Evolutionary conservation across 2,888 invertebrate genomes (phyloP).

Genomic region (Clunio marinus): DNA sequence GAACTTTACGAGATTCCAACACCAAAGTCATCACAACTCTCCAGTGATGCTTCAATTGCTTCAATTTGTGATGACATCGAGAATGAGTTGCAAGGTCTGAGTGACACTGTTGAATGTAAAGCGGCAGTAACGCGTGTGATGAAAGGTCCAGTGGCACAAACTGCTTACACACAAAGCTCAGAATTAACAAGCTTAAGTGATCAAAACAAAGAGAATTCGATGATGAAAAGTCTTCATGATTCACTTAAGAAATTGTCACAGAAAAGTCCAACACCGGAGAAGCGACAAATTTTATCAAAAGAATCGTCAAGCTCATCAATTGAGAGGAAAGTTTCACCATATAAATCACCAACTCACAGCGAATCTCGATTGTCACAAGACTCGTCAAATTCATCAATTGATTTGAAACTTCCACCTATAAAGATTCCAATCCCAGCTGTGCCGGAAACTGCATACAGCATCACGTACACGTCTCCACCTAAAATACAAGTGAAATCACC

Average conservation of each 20-base stretch:
- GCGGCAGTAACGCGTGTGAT: conserved; percentile 69
- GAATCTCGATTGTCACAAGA: conserved; percentile 33
- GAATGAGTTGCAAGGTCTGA: conserved; percentile 13
- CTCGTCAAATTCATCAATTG: conserved; percentile 36
- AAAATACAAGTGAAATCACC: conserved; percentile 36
- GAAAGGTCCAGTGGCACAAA: conserved; percentile 68
- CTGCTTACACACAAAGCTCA: conserved; percentile 58
- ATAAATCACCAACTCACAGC: not conserved
- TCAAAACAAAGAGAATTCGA: conserved; percentile 28
- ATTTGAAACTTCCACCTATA: conserved; percentile 19
- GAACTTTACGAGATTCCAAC: conserved; percentile 5
- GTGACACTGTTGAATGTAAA: conserved; percentile 53
- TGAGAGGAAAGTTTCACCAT: conserved; percentile 10
- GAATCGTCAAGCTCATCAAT: conserved; percentile 35
- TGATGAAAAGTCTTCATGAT: conserved; percentile 27
- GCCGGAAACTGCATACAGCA: conserved; percentile 32
- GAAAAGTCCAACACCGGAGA: conserved; percentile 39
- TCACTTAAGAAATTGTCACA: conserved; percentile 40
- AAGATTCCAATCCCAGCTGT: conserved; percentile 38
- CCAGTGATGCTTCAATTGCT: conserved; percentile 25
- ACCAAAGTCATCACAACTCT: conserved; percentile 23
- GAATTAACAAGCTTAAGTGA: conserved; percentile 10
- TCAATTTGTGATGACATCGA: conserved; percentile 42
- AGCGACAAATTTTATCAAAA: conserved; percentile 34
- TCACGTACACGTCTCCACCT: conserved; percentile 29